phyloP scores from a whole-genome alignment of 2,888 invertebrate genomes.

The Stomorhina lunata region DNA sequence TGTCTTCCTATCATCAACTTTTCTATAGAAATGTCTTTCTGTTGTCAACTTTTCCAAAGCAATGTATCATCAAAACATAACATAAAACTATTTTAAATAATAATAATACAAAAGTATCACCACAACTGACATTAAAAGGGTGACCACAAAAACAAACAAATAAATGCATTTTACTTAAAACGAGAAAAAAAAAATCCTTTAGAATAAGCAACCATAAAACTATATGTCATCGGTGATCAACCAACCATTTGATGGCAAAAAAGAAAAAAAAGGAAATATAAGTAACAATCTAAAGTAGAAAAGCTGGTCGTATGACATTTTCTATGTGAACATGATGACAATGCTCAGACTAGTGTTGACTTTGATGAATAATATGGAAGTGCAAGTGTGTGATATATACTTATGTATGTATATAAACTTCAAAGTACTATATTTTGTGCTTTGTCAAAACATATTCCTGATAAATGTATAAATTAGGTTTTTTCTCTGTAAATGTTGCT shows the following conservation, averaged over 20 bases:
- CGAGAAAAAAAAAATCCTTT: neutral
- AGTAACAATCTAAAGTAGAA: neutral
- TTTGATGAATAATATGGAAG: conserved; percentile 14
- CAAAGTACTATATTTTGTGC: neutral
- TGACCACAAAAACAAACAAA: neutral
- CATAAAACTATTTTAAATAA: neutral
- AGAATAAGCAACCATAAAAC: neutral
- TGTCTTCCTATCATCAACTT: too few species aligned
- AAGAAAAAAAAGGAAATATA: neutral
- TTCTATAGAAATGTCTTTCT: neutral
- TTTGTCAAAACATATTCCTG: conserved; percentile 23
- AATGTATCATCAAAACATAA: neutral
- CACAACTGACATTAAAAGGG: neutral
- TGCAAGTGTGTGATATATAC: neutral
- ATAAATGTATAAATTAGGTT: conserved; percentile 29
- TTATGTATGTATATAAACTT: neutral
- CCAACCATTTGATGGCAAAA: neutral
- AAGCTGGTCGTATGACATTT: neutral
- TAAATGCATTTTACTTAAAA: neutral
- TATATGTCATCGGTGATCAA: conserved; percentile 18
- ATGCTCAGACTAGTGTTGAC: conserved; percentile 36
- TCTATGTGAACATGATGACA: conserved; percentile 21
- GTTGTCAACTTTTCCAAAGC: neutral
- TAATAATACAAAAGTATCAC: neutral
- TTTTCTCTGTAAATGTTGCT: neutral